phyloP scores from a whole-genome alignment of 2,113 vertebrate species.

The Lichenostomus cassidix region DNA sequence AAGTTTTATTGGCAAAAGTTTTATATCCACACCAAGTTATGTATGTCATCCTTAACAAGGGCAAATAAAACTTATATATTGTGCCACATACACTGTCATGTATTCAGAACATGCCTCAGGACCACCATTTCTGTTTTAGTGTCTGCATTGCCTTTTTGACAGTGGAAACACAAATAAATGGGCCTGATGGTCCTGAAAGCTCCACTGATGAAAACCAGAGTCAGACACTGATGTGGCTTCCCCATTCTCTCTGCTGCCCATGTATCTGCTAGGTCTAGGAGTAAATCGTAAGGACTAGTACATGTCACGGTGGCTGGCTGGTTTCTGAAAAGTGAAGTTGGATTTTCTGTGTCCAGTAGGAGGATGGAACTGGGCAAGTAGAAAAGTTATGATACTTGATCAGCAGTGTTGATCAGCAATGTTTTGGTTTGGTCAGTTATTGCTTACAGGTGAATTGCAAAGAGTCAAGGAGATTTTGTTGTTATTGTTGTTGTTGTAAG shows the following conservation, averaged over 20 bases:
- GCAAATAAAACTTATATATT: neutral
- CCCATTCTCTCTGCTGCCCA: fast-evolving
- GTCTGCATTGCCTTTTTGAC: neutral
- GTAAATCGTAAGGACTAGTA: neutral
- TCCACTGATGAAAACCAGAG: neutral
- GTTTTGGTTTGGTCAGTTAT: neutral
- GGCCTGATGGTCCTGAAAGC: neutral
- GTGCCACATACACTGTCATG: neutral
- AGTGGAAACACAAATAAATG: neutral
- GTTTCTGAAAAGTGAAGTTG: neutral
- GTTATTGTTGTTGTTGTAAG: neutral
- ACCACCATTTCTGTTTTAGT: neutral
- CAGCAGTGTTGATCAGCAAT: neutral
- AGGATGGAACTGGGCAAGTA: neutral
- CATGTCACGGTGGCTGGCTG: neutral
- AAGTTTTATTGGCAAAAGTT: neutral
- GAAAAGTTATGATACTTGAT: neutral
- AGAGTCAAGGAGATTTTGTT: neutral
- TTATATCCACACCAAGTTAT: neutral
- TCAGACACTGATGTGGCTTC: neutral
- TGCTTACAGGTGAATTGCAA: neutral
- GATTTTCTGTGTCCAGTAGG: neutral
- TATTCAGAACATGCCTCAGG: neutral
- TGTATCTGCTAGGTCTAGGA: neutral
- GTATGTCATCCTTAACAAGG: neutral